Evolutionary conservation across 53 echinoderm and acorn worm species (phyloP).

Genomic region (Paracentrotus lividus): DNA sequence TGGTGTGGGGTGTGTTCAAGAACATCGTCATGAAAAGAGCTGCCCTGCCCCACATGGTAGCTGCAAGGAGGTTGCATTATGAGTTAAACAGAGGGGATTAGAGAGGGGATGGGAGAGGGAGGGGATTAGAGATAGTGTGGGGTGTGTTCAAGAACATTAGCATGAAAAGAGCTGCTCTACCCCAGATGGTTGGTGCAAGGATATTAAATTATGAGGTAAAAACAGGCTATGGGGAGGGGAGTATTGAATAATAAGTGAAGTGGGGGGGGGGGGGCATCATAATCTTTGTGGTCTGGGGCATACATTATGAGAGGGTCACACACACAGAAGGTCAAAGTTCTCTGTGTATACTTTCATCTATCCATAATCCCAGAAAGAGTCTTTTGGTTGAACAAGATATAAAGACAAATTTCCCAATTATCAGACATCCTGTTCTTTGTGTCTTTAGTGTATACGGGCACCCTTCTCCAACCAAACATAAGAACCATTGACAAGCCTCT

Average conservation of each 20-base stretch:
- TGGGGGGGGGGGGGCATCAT: neutral
- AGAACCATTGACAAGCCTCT: too few species aligned
- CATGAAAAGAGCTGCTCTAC: too few species aligned
- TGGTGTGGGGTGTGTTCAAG: slow-evolving; percentile 81
- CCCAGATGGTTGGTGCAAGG: slow-evolving; percentile 74
- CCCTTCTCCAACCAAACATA: too few species aligned
- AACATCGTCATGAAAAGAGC: slow-evolving; percentile 52
- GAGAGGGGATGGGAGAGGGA: neutral
- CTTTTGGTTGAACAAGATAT: too few species aligned
- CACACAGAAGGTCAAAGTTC: neutral
- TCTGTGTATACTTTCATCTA: too few species aligned
- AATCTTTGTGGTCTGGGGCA: slow-evolving; percentile 17
- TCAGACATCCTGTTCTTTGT: too few species aligned
- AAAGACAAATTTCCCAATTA: too few species aligned
- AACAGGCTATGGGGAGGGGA: neutral
- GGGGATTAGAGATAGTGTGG: slow-evolving; percentile 66
- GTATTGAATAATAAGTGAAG: too few species aligned
- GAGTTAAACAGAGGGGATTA: neutral
- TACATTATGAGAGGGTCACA: neutral
- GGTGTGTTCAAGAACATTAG: slow-evolving; percentile 79
- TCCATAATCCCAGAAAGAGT: too few species aligned
- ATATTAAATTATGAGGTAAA: slow-evolving; percentile 74
- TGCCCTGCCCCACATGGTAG: slow-evolving; percentile 76
- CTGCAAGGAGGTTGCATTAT: slow-evolving; percentile 71
- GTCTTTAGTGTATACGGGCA: too few species aligned